Evolutionary conservation across 2,888 invertebrate species (phyloP).

Genomic region (Argynnis bischoffii): DNA sequence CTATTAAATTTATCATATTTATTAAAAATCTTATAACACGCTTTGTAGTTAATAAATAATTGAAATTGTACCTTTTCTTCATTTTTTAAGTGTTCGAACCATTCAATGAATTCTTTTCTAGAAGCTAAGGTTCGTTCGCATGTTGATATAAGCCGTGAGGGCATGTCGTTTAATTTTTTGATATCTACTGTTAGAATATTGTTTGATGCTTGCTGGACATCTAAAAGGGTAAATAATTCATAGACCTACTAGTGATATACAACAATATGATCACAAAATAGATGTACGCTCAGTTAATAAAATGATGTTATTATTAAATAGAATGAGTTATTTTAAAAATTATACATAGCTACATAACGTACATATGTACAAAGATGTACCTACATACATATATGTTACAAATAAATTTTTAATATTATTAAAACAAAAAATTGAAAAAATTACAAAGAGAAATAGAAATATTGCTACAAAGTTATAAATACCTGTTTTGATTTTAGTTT

Average conservation of each 20-base stretch:
- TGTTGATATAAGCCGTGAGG: slow-evolving; percentile 58
- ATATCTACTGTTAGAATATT: slow-evolving; percentile 50
- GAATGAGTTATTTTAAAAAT: too few relatives aligned
- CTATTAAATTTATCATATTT: slow-evolving; percentile 40
- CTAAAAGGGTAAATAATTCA: slow-evolving; percentile 28
- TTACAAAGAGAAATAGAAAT: too few relatives aligned
- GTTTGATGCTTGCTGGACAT: slow-evolving; percentile 37
- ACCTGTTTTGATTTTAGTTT: slow-evolving; percentile 34
- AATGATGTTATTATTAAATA: too few relatives aligned
- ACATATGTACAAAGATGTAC: too few relatives aligned
- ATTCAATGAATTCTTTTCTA: slow-evolving; percentile 67
- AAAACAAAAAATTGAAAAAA: too few relatives aligned
- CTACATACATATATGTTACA: too few relatives aligned
- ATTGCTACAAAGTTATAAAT: neutral
- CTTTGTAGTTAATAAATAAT: neutral
- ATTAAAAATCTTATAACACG: neutral
- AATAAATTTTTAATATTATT: too few relatives aligned
- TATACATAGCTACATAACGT: too few relatives aligned
- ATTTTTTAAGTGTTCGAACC: slow-evolving; percentile 59
- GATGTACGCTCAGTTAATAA: too few relatives aligned
- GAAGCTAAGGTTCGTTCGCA: slow-evolving; percentile 65
- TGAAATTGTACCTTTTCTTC: slow-evolving; percentile 52
- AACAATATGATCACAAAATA: too few relatives aligned
- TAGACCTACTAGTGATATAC: neutral
- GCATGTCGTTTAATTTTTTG: slow-evolving; percentile 60